Base-by-base conservation (phyloP, 2,797 vertebrate genomes). In the Uromys caudimaculatus region DNA sequence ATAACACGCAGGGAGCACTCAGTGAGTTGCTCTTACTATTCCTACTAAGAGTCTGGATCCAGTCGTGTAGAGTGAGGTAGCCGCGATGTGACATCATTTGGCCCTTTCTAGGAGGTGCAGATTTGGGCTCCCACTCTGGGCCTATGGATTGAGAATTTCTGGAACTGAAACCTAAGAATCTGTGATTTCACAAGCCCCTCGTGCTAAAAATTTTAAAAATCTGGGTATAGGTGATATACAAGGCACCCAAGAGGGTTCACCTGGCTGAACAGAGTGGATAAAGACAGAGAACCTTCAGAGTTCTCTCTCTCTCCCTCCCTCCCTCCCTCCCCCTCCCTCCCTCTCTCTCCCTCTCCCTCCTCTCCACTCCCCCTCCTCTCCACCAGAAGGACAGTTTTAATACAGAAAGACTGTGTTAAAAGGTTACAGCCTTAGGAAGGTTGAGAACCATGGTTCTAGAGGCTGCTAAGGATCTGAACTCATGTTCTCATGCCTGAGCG, bases 61-160 rank as follows among this genome's bases (percentile, higher is more conserved):
- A 17, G 21, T 56, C 41, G 9, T 12, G n/a, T 24, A 54, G n/a
- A 6, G 0, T 67, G 14, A 41, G 7, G 24, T 16, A 44, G 27
- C 41, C 29, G 2, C 0, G 14, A 0, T 14, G 35, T 19, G n/a
- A 58, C 17, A 44, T 73, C 27, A 38, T n/a, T 29, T 29, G 27
- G 35, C 12, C 60, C 50, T 73, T 77, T 93, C 8, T 32, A 84
- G n/a, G 35, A 93, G 82, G 87, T 71, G 27, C 6, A 76, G 54
- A 76, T 86, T n/a, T 67, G 23, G 29, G 23, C 6, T 27, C 14
- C 19, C 35, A 23, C 21, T 23, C 50, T 4, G 32, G 21, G 67
- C 44, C 56, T 76, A n/a, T 21, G 32, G 47, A 87, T n/a, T 79
- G 67, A 75, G 73, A 78, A 69, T 90, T 82, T 95, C 60, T 83